A percentile compares a stretch with the other conserved stretches of the same genome.
phyloP scores from a whole-genome alignment of 35 echinoderm and acorn worm species.

The Ophioderma brevispina region DNA sequence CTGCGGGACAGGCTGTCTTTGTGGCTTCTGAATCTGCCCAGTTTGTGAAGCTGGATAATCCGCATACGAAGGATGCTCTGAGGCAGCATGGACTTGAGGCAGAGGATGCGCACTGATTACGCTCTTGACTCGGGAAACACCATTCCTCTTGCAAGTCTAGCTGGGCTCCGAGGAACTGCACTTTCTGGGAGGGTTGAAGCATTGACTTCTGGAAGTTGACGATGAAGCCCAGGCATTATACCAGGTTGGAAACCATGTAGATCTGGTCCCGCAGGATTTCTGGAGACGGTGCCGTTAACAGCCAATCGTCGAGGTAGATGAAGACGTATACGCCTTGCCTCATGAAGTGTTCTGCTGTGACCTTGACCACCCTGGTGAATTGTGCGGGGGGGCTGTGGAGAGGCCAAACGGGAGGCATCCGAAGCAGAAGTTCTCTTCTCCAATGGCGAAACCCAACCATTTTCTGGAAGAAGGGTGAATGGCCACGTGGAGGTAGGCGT shows the following conservation, averaged over 20 bases:
- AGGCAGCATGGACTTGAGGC: too few species aligned
- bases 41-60: slow-evolving; percentile 20
- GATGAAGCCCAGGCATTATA: too few species aligned
- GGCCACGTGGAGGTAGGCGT: not conserved
- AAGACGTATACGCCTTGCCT: too few species aligned
- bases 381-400: slow-evolving; percentile 25
- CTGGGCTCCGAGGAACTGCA: slow-evolving; percentile 15
- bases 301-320: too few species aligned
- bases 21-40: not conserved
- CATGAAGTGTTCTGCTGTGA: slow-evolving; percentile 1
- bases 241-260: not conserved
- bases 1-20: too few species aligned
- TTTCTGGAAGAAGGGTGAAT: not conserved
- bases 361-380: slow-evolving; percentile 26
- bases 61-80: too few species aligned
- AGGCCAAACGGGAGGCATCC: too few species aligned
- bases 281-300: slow-evolving; percentile 13
- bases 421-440: slow-evolving; percentile 6
- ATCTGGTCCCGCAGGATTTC: slow-evolving; percentile 18
- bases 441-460: too few species aligned
- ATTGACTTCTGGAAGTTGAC: too few species aligned
- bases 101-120: not conserved
- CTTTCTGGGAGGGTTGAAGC: too few species aligned
- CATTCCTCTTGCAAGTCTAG: not conserved
- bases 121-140: not conserved